These are phyloP conservation scores for Acipenser transmontanus DNA, from an alignment of 2,797 vertebrate genomes.

Conservation along the genomic window DNA sequence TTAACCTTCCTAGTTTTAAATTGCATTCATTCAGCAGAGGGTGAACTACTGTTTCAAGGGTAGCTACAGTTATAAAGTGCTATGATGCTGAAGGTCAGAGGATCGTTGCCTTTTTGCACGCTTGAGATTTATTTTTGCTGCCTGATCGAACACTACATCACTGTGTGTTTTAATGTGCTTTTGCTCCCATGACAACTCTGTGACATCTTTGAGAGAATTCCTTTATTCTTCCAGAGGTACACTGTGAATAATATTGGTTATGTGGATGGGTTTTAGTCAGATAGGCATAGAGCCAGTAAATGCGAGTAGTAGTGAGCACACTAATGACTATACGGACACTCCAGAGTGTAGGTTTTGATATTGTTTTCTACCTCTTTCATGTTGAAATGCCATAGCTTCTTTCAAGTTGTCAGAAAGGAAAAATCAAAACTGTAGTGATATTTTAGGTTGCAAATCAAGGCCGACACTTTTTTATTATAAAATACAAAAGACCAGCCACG, in stretches of 20 bases:
- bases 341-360: background rate
- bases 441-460: too few relatives aligned
- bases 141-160: conserved; percentile 14
- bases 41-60: conserved; percentile 1
- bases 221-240: conserved; percentile 7
- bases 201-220: conserved; percentile 16
- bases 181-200: conserved; percentile 15
- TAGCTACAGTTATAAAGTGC: background rate
- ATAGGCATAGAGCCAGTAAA: conserved; percentile 3
- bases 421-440: too few relatives aligned
- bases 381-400: background rate
- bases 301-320: background rate
- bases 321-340: background rate
- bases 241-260: conserved; percentile 11
- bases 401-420: too few relatives aligned
- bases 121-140: conserved; percentile 11
- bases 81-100: conserved; percentile 20
- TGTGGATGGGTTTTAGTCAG: conserved; percentile 7
- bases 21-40: conserved; percentile 1
- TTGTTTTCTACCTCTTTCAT: background rate
- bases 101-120: conserved; percentile 23
- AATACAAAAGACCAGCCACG: conserved; percentile 27
- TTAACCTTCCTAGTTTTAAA: too few relatives aligned
- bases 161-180: conserved; percentile 9
- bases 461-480: too few relatives aligned